Base-by-base conservation (phyloP, 2,113 vertebrate genomes). In the Verasper variegatus region DNA sequence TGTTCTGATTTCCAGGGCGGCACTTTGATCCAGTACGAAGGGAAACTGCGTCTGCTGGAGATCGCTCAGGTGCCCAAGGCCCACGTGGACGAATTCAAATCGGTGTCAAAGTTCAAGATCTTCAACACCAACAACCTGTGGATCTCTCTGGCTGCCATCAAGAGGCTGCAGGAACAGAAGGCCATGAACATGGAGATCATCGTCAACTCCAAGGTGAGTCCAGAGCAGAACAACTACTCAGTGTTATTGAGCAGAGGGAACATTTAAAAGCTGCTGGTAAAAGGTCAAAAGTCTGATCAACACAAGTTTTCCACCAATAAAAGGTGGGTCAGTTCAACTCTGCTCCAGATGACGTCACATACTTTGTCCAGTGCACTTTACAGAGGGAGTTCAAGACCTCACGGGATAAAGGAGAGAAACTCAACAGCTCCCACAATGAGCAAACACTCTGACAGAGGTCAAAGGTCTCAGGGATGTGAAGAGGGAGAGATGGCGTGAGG, bases 71-170 rank as follows among this genome's bases (percentile, higher is more conserved):
- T 99, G 68, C 98, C 98, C 54, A 99, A 97, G 93, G 92, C 97
- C 13, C 97, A 98, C 0, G 98, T 99, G 21, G 98, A 99, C 80
- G 98, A 99, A 72, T 99, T 99, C 94, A 99, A 99, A 86, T 99
- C 98, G 0, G 97, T 99, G 69, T 96, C 97, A 13, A 99, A 99
- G 91, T 99, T 99, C 92, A 99, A 99, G 95, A 99, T 99, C 92
- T 99, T 99, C 92, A 99, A 99, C 76, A 99, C 98, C 86, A 99
- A 99, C 95, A 99, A 99, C 77, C 76, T 99, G 86, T 99, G 98
- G 98, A 95, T 99, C 82, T 98, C 97, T 42, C 85, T 99, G 87
- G 89, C 95, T 71, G 98, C 98, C 4, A 96, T 99, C 90, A 98
- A 98, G 94, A 96, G 97, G 88, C 94, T 98, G 82, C 97, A 98